Evolutionary conservation across 2,113 vertebrate genomes (phyloP).

Genomic region (Marmota flaviventris): DNA sequence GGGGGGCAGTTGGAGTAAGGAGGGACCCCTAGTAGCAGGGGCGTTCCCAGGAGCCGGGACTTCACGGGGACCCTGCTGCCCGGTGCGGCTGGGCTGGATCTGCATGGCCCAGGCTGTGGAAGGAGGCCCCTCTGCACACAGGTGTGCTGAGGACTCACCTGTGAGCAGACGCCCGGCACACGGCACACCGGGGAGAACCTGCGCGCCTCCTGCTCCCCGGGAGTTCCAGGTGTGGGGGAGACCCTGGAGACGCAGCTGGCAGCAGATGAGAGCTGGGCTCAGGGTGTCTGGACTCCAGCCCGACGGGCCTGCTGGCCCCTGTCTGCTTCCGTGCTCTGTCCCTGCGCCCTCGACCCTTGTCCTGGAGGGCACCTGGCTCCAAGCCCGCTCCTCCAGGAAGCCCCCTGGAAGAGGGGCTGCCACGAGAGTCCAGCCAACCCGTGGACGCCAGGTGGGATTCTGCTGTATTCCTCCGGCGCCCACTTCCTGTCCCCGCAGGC

Average conservation of each 20-base stretch:
- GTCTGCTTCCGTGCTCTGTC: neutral
- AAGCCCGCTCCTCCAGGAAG: neutral
- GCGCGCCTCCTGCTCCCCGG: neutral
- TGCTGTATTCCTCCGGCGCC: accelerated
- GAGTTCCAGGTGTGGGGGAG: too few species aligned
- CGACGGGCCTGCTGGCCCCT: accelerated
- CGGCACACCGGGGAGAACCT: too few species aligned
- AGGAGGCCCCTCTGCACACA: neutral
- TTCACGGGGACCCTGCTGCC: neutral
- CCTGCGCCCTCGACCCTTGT: neutral
- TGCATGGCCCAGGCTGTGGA: accelerated
- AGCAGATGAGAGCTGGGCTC: neutral
- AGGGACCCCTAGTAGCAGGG: neutral
- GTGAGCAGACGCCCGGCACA: neutral
- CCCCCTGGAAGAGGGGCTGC: neutral
- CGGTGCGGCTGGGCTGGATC: neutral
- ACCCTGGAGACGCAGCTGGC: too few species aligned
- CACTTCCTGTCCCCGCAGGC: accelerated
- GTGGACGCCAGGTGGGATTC: too few species aligned
- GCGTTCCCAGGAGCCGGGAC: neutral
- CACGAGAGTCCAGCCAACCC: accelerated
- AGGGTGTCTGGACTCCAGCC: neutral
- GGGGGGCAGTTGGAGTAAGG: neutral
- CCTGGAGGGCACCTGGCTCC: neutral
- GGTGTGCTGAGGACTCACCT: neutral